These are phyloP conservation scores for Theretra japonica DNA, from an alignment of 2,888 invertebrate genomes.

Conservation along the genomic window DNA sequence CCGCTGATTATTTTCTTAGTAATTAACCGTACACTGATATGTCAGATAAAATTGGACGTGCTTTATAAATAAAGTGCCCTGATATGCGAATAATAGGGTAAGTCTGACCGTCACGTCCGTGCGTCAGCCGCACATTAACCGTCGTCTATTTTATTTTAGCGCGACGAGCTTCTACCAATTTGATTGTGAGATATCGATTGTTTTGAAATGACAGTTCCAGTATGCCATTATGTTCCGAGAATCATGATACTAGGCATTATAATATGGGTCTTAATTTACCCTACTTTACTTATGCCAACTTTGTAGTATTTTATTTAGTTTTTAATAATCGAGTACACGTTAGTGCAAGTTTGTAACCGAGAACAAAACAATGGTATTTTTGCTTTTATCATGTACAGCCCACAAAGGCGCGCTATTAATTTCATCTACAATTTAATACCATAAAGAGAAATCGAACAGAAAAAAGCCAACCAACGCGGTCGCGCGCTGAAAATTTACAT, in stretches of 20 bases:
- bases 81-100: conserved; percentile 81
- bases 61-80: conserved; percentile 80
- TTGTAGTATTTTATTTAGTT: background rate
- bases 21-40: conserved; percentile 59
- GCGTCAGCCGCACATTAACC: conserved; percentile 56
- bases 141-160: conserved; percentile 61
- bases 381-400: conserved; percentile 24
- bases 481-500: conserved; percentile 83
- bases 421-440: conserved; percentile 77
- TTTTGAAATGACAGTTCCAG: conserved; percentile 16
- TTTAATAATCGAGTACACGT: background rate
- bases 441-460: conserved; percentile 75
- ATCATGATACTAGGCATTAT: background rate
- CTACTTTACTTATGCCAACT: background rate
- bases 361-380: conserved; percentile 17
- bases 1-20: conserved; percentile 33
- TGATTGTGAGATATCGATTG: conserved; percentile 20
- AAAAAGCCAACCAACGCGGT: conserved; percentile 79
- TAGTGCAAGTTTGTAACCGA: background rate
- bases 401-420: conserved; percentile 56
- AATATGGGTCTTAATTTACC: background rate
- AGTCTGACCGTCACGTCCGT: conserved; percentile 62
- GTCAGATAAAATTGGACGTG: conserved; percentile 64
- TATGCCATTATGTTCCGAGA: background rate
- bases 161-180: conserved; percentile 50